Conservation (phyloP, 37 sponge, comb jelly and placozoan species). For the Theonella swinhoei region DNA sequence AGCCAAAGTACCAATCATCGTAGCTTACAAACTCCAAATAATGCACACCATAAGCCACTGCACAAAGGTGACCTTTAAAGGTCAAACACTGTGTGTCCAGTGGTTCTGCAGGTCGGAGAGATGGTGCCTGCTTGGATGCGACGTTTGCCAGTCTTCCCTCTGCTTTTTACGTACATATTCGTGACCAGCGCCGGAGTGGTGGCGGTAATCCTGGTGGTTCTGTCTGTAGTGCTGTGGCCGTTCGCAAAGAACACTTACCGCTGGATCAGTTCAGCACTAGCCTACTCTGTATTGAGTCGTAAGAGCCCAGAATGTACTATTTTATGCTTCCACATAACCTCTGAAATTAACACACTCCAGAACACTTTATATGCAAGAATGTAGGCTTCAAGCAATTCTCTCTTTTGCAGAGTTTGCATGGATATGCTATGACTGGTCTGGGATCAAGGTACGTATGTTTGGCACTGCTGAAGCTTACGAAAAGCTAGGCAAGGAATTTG, state of each 20-base stretch:
- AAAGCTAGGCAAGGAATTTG: slow-evolving; percentile 55
- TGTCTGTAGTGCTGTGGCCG: slow-evolving; percentile 43
- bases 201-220: slow-evolving; percentile 10
- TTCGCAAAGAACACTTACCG: slow-evolving; percentile 37
- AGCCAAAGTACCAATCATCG: no score
- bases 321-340: background rate
- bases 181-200: slow-evolving; percentile 28
- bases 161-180: slow-evolving; percentile 47
- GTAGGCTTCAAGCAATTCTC: background rate
- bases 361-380: background rate
- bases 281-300: slow-evolving; percentile 48
- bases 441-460: slow-evolving; percentile 31
- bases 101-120: no score
- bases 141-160: slow-evolving; percentile 27
- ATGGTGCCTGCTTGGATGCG: slow-evolving; percentile 1
- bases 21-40: no score
- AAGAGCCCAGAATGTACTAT: no score
- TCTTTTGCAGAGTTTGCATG: slow-evolving; percentile 47
- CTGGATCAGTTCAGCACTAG: slow-evolving; percentile 17
- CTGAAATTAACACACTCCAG: background rate
- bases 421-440: slow-evolving; percentile 62
- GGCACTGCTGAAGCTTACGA: slow-evolving; percentile 33
- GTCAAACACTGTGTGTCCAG: no score
- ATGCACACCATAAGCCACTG: no score
- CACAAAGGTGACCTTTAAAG: no score